Evolutionary conservation across 2,888 invertebrate genomes (phyloP).

Genomic region (Rhodophaea formosa): DNA sequence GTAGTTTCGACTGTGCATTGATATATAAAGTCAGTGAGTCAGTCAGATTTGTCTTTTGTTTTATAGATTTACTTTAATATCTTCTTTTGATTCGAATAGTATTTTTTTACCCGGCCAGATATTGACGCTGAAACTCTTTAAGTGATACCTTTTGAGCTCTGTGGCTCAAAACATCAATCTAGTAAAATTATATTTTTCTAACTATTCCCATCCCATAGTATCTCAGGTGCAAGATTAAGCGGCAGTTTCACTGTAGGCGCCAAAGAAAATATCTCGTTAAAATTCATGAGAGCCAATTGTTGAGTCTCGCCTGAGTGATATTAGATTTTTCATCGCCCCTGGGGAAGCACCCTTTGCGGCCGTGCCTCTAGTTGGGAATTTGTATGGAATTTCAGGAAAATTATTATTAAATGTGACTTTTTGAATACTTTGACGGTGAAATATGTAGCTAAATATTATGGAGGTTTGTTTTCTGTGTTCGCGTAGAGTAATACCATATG

Average conservation of each 20-base stretch:
- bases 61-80: no score
- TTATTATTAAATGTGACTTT: background rate
- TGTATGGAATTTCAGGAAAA: slow-evolving; percentile 7
- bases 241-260: slow-evolving; percentile 46
- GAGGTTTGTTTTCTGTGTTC: background rate
- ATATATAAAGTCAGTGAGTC: no score
- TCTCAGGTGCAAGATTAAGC: slow-evolving; percentile 47
- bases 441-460: background rate
- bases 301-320: slow-evolving; percentile 60
- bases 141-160: no score
- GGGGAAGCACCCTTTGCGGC: slow-evolving; percentile 27
- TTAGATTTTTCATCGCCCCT: slow-evolving; percentile 54
- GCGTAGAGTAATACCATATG: no score
- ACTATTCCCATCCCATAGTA: slow-evolving; percentile 33
- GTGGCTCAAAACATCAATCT: no score
- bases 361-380: slow-evolving; percentile 14
- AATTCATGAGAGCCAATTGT: slow-evolving; percentile 72
- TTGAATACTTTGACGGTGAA: background rate
- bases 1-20: no score
- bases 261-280: slow-evolving; percentile 69
- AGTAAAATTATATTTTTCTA: slow-evolving; percentile 25
- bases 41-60: no score
- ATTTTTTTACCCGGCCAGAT: no score
- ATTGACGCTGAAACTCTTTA: no score
- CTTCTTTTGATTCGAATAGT: no score